Percentiles rank a stretch among this genome's conserved stretches.
These are phyloP conservation scores for Halyomorpha halys DNA, from an alignment of 1,140 invertebrate species.

Conservation along the genomic window DNA sequence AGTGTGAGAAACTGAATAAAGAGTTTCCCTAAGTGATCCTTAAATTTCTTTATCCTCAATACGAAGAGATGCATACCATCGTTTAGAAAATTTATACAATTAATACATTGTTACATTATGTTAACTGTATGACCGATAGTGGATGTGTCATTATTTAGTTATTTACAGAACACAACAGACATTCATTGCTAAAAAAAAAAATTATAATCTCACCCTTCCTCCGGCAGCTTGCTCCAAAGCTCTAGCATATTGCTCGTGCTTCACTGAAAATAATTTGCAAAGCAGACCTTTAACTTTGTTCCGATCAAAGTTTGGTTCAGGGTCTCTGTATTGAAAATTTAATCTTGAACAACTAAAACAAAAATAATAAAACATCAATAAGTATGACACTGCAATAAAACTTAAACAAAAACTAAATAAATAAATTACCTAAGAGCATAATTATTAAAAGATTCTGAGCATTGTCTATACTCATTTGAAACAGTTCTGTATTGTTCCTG, in stretches of 20 bases:
- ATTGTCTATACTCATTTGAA: background rate
- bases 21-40: no score
- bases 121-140: no score
- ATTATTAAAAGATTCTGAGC: slow-evolving; percentile 11
- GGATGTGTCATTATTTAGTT: no score
- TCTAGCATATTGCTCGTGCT: slow-evolving; percentile 57
- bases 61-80: no score
- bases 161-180: no score
- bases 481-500: slow-evolving; percentile 35
- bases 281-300: slow-evolving; percentile 69
- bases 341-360: slow-evolving; percentile 41
- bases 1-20: no score
- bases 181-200: no score
- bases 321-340: slow-evolving; percentile 64
- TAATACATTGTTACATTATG: no score
- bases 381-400: background rate
- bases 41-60: no score
- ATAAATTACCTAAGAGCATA: slow-evolving; percentile 9
- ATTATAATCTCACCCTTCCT: slow-evolving; percentile 50
- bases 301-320: slow-evolving; percentile 65
- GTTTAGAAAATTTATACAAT: no score
- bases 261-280: slow-evolving; percentile 60
- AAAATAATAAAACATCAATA: slow-evolving; percentile 7
- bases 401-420: background rate
- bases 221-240: slow-evolving; percentile 81